Percentiles rank a stretch among this genome's conserved stretches.
These are phyloP conservation scores for Thecocarcelia acutangulata DNA, from an alignment of 2,888 invertebrate species.

Conservation along the genomic window DNA sequence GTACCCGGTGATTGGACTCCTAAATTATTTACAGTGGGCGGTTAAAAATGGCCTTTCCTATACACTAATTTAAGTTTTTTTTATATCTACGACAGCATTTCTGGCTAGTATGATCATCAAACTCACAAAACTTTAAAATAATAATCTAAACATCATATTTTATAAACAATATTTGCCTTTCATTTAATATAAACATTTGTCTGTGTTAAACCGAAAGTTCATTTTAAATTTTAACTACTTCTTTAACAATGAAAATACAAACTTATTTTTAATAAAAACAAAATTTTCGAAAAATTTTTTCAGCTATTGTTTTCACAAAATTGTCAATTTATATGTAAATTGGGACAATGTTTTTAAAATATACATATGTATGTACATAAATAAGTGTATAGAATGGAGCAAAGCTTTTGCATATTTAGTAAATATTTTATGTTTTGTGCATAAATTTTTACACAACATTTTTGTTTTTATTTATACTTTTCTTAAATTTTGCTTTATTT, in stretches of 20 bases:
- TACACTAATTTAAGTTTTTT: no score
- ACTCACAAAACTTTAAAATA: no score
- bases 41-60: no score
- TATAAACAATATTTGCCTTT: no score
- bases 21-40: no score
- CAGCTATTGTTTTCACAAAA: slow-evolving; percentile 43
- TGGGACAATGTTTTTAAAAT: slow-evolving; percentile 21
- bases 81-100: no score
- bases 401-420: slow-evolving; percentile 25
- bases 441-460: slow-evolving; percentile 5
- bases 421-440: slow-evolving; percentile 21
- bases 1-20: no score
- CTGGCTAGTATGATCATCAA: no score
- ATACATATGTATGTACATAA: background rate
- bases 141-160: no score
- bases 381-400: background rate
- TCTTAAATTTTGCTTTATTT: background rate
- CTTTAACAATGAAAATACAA: slow-evolving; percentile 1
- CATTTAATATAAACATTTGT: no score
- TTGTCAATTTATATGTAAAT: slow-evolving; percentile 59
- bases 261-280: background rate
- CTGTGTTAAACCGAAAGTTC: no score
- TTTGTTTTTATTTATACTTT: background rate
- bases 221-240: background rate
- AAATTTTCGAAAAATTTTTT: background rate